Evolutionary conservation across 2,113 vertebrate species (phyloP), one percentile per base, ranked within the genome.

Genomic region (Nymphicus hollandicus): DNA sequence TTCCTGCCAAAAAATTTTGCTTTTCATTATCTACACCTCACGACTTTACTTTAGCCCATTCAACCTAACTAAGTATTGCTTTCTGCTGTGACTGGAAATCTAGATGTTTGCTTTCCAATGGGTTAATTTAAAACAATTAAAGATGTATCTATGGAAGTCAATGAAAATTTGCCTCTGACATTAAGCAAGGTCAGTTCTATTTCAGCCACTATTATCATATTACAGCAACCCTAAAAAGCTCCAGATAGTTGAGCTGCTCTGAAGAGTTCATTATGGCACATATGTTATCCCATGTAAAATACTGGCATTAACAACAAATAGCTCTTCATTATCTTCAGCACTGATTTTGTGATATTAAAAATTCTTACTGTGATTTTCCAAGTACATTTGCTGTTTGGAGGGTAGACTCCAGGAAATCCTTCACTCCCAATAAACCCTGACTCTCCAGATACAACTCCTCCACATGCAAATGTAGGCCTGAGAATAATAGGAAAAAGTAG

Each of bases 291-390:
- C 37, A 60, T 52, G 65, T 52, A 82, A 94, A 94, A 82, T 61
- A 86, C 43, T 74, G 50, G 69, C 68, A 72, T 77, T 60, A 81
- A 77, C 58, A 76, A 64, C 66, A 82, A 43, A 80, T 31, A 68
- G 50, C 14, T 81, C 64, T 73, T 50, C 43, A 65, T 65, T 84
- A 53, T 93, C 95, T 95, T 93, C 82, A 97, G 55, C 25, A 73
- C 70, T 81, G 81, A 69, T 81, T 91, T 72, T 82, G 86, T 84
- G 64, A 96, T 91, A 93, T 76, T 72, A 77, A 86, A 97, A 97
- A 66, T 93, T 98, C 99, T 99, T 98, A 99, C 99, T 98, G 99
- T 99, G 96, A 99, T 99, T 97, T 99, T 99, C 99, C 99, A 99
- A 88, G 99, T 98, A 93, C 99, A 99, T 97, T 99, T 99, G 98